These are phyloP conservation scores for Toxotes lorentzi DNA, from an alignment of 2,797 vertebrate species.

Conservation along the genomic window DNA sequence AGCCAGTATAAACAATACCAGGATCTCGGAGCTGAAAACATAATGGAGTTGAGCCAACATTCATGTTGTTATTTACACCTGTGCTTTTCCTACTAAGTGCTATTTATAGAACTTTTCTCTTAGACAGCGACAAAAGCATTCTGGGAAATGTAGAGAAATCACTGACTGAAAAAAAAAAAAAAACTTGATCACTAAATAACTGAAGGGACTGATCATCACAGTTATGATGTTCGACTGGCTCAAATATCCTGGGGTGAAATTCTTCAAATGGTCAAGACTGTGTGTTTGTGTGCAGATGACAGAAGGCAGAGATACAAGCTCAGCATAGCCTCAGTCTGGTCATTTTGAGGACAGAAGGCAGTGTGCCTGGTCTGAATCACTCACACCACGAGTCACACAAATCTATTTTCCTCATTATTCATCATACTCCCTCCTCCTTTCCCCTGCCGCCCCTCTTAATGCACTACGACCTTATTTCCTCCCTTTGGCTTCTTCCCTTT, in stretches of 20 bases:
- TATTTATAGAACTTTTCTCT: not conserved
- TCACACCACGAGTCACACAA: constrained; percentile 60
- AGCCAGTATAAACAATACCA: not conserved
- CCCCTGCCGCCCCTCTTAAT: not conserved
- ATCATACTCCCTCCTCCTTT: constrained; percentile 24
- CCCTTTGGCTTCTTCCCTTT: not conserved
- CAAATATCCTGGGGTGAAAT: constrained; percentile 34
- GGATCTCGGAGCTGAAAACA: not conserved
- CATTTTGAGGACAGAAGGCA: constrained; percentile 62
- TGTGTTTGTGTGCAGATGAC: constrained; percentile 53
- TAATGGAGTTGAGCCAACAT: not conserved
- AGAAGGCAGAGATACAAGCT: constrained; percentile 38
- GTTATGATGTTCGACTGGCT: constrained; percentile 35
- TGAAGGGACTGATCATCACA: not conserved
- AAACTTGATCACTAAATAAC: not conserved
- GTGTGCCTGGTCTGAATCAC: constrained; percentile 51
- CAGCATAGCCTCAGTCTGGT: constrained; percentile 34
- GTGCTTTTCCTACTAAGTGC: not conserved
- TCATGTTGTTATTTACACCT: not conserved
- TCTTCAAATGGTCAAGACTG: constrained; percentile 47
- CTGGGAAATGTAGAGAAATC: constrained; percentile 3
- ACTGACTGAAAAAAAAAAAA: constrained; percentile 1
- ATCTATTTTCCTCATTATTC: constrained; percentile 45
- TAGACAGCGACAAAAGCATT: not conserved
- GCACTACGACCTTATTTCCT: not conserved